phyloP scores from a whole-genome alignment of 2,888 invertebrate species.

The Oscheius sp. region DNA sequence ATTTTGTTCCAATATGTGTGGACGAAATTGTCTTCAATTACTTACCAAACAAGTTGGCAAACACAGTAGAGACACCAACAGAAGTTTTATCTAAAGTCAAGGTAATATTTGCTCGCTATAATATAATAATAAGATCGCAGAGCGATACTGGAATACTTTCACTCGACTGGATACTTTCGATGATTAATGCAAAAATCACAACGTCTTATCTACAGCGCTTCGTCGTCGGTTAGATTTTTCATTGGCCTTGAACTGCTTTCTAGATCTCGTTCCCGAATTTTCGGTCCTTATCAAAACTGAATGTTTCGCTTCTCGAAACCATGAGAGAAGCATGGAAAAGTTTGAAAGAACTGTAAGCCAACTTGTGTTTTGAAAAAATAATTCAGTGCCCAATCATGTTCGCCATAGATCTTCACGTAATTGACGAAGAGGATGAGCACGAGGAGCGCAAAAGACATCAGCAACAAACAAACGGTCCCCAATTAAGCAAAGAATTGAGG shows the following conservation, averaged over 20 bases:
- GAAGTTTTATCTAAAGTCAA: slow-evolving; percentile 63
- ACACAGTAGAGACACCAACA: slow-evolving; percentile 57
- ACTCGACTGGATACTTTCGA: slow-evolving; percentile 67
- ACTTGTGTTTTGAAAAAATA: no score
- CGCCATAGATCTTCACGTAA: slow-evolving; percentile 57
- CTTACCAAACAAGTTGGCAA: slow-evolving; percentile 64
- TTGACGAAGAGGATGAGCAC: slow-evolving; percentile 32
- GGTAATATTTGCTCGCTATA: slow-evolving; percentile 29
- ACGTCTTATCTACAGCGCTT: slow-evolving; percentile 58
- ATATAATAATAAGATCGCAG: slow-evolving; percentile 39
- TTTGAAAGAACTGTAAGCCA: slow-evolving; percentile 47
- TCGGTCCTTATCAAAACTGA: slow-evolving; percentile 44
- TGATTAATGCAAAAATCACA: slow-evolving; percentile 61
- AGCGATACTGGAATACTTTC: slow-evolving; percentile 61
- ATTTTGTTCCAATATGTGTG: slow-evolving; percentile 60
- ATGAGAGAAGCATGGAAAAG: slow-evolving; percentile 36
- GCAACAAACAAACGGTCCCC: slow-evolving; percentile 11
- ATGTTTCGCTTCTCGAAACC: slow-evolving; percentile 33
- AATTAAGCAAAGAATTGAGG: slow-evolving; percentile 54
- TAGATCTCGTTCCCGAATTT: slow-evolving; percentile 51
- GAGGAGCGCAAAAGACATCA: slow-evolving; percentile 28
- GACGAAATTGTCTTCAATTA: slow-evolving; percentile 68
- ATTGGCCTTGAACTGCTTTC: slow-evolving; percentile 16
- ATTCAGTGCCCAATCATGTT: slow-evolving; percentile 56
- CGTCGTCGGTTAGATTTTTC: slow-evolving; percentile 38